Percentiles rank a stretch among this genome's conserved stretches.
phyloP scores from a whole-genome alignment of 2,113 vertebrate genomes.

The Perca schrenkii region DNA sequence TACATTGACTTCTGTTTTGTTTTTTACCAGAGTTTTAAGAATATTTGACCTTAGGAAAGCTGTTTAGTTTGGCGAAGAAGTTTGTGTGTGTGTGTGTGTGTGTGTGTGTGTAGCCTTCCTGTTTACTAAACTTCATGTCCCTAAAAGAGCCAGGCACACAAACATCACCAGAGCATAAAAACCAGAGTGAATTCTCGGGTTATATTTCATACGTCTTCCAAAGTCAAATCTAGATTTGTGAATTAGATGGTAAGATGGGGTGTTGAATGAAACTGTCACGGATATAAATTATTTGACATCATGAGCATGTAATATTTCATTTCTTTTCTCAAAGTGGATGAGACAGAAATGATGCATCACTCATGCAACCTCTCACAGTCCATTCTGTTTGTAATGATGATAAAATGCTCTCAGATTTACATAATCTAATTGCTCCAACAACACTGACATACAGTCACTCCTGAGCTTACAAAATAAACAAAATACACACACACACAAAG shows the following conservation, averaged over 20 bases:
- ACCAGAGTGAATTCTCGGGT: background rate
- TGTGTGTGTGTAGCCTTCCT: slow-evolving; percentile 6
- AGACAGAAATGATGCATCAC: background rate
- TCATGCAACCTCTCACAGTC: background rate
- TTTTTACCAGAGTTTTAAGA: background rate
- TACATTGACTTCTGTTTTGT: background rate
- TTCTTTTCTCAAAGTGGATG: background rate
- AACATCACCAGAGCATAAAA: background rate
- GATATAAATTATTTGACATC: background rate
- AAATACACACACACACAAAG: background rate
- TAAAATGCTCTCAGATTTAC: background rate
- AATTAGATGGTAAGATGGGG: background rate
- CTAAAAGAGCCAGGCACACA: background rate
- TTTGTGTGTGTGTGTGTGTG: background rate
- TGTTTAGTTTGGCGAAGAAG: background rate
- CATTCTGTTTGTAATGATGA: background rate
- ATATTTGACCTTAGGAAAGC: background rate
- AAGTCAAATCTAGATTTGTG: background rate
- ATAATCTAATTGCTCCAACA: background rate
- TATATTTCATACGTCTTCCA: background rate
- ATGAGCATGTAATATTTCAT: background rate
- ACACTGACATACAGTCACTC: background rate
- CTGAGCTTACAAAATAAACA: background rate
- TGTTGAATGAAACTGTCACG: background rate
- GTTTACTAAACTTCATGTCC: slow-evolving; percentile 8